Base-by-base conservation (phyloP, 2,113 vertebrate genomes). In the Atlantisia rogersi region DNA sequence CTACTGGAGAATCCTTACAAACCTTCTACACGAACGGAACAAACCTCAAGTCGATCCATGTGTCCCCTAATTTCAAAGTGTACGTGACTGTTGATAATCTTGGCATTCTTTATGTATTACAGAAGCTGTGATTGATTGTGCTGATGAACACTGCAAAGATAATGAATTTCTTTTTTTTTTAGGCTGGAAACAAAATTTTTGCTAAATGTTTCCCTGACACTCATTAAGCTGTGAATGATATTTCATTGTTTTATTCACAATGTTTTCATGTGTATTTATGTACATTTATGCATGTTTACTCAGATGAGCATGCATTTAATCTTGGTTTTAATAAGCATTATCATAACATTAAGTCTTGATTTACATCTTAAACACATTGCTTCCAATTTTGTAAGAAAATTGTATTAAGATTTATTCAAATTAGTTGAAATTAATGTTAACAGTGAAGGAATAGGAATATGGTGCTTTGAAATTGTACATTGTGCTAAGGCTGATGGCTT, bases 51-150 rank as follows among this genome's bases (percentile, higher is more conserved):
- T 99, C 97, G 88, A 98, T 99, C 94, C 98, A 99, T 1, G 99
- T 99, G 87, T 99, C 99, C 2, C 86, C 98, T 12, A 96, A 99
- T 97, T 99, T 99, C 98, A 98, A 94, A 96, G 98, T 98, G 29
- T 99, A 98, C 35, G 98, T 99, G 96, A 99, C 99, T 94, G 98
- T 99, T 75, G 99, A 99, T 98, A 99, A 98, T 95, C 99, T 99
- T 63, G 99, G 99, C 40, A 99, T 99, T 97, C 99, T 99, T 90
- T 99, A 99, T 95, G 91, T 99, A 85, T 98, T 99, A 78, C 98
- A 97, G 97, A 98, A 97, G 79, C 94, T 98, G 82, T 98, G 97
- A 92, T 97, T 90, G 95, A 65, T 46, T 74, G 62, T 65, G 53
- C 76, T 91, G 42, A 95, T 90, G 42, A 95, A 62, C 16, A 28